A percentile compares a stretch with the other conserved stretches of the same genome.
Evolutionary conservation across 2,888 invertebrate genomes (phyloP).

Genomic region (Trilocha varians): DNA sequence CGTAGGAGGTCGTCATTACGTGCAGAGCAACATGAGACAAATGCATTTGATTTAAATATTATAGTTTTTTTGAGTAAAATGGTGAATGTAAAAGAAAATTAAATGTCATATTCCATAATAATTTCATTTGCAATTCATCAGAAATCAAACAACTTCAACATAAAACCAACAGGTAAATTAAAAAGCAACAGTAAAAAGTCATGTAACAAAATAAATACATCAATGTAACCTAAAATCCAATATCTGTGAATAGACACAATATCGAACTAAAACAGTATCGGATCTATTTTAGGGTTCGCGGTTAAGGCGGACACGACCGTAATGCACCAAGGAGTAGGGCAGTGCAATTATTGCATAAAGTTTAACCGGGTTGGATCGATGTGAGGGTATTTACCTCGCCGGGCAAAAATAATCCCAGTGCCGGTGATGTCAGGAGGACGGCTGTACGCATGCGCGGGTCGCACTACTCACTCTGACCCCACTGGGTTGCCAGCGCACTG

Average conservation of each 20-base stretch:
- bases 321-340: slow-evolving; percentile 59
- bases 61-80: too few relatives aligned
- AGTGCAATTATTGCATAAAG: slow-evolving; percentile 72
- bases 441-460: slow-evolving; percentile 29
- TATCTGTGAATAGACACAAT: not conserved
- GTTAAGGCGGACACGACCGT: slow-evolving; percentile 1
- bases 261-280: not conserved
- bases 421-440: slow-evolving; percentile 61
- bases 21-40: too few relatives aligned
- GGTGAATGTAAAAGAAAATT: too few relatives aligned
- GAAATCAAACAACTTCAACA: too few relatives aligned
- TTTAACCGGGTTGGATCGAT: slow-evolving; percentile 70
- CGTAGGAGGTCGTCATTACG: too few relatives aligned
- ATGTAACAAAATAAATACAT: not conserved
- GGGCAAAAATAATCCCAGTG: slow-evolving; percentile 71
- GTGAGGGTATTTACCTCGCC: slow-evolving; percentile 73
- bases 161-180: too few relatives aligned
- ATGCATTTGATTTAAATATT: slow-evolving; percentile 1
- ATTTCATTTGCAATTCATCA: too few relatives aligned
- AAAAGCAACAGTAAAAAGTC: too few relatives aligned
- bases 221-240: not conserved
- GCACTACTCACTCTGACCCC: slow-evolving; percentile 24
- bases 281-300: not conserved
- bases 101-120: too few relatives aligned
- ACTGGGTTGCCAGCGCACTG: slow-evolving; percentile 15